Base-by-base conservation (phyloP, 2,888 invertebrate species). In the Cordilura impudica region DNA sequence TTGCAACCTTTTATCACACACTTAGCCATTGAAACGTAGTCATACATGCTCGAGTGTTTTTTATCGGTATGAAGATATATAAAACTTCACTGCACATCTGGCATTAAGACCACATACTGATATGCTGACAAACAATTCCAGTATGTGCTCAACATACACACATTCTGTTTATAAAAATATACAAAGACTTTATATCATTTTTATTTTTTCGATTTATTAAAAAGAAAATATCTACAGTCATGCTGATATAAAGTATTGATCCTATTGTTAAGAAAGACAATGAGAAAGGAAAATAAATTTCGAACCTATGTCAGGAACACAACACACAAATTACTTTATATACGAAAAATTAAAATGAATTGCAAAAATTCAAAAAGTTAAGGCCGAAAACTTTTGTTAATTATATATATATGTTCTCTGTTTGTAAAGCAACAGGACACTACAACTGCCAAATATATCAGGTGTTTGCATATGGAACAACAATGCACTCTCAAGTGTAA, bases 11-110 rank as follows among this genome's bases (percentile, higher is more conserved):
- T 56, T 53, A 43, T 10, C 23, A 49, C 12, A 23, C 0, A 23
- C 21, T 19, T 14, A 14, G 6, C n/a, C 4, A 43, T 35, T 53
- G 10, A 21, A 63, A 4, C 14, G 14, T 14, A 43, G 4, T 14
- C 8, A 53, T 18, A 29, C 49, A 63, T 16, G 12, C 6, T 29
- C 26, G 29, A 16, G 7, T 61, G 6, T 19, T n/a, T 58, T 47
- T 26, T n/a, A n/a, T n/a, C n/a, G n/a, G 21, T 51, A 7, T 31
- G 19, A 35, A 16, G 7, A 7, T 8, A 21, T 14, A 39, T 39
- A 23, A n/a, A 35, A 58, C 58, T 69, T 69, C 58, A 49, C 26
- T 69, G 69, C 69, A 58, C 47, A 69, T 35, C 35, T 58, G 18
- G 23, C n/a, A 58, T 47, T 56, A 47, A 29, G 31, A 19, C 39